Conservation (phyloP, 2,888 invertebrate species). For the Blomia tropicalis region DNA sequence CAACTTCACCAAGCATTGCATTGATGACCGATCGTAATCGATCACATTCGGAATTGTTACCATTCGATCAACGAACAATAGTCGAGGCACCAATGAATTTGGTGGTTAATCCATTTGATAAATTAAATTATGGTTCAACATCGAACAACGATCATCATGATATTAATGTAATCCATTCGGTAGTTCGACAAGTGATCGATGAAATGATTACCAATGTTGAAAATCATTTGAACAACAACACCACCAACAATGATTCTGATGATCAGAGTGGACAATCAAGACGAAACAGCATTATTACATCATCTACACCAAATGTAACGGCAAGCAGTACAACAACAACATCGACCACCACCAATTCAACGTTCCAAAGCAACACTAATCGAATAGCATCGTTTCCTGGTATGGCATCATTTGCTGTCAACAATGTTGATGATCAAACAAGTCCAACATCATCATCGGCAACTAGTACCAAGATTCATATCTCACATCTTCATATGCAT, state of each 20-base stretch:
- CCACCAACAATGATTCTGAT: background rate
- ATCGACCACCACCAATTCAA: too few species aligned
- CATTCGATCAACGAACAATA: background rate
- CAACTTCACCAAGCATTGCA: background rate
- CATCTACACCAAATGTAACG: background rate
- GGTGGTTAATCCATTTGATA: slow-evolving; percentile 4
- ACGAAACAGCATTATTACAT: background rate
- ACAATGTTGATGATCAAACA: background rate
- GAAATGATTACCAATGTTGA: background rate
- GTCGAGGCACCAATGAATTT: background rate
- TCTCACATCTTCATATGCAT: slow-evolving; percentile 59
- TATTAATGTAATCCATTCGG: background rate
- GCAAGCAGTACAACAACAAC: background rate
- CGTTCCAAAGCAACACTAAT: too few species aligned
- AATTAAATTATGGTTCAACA: background rate
- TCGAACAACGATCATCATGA: background rate
- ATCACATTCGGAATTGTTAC: background rate
- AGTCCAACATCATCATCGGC: background rate
- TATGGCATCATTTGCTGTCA: background rate
- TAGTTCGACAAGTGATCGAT: background rate
- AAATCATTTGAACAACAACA: background rate
- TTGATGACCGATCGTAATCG: slow-evolving; percentile 4
- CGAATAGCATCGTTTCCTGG: background rate
- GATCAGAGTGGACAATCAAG: background rate
- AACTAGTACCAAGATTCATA: background rate